A percentile compares a stretch with the other conserved stretches of the same genome.
Conservation (phyloP, 1,140 invertebrate genomes). For the Drosophila funebris region DNA sequence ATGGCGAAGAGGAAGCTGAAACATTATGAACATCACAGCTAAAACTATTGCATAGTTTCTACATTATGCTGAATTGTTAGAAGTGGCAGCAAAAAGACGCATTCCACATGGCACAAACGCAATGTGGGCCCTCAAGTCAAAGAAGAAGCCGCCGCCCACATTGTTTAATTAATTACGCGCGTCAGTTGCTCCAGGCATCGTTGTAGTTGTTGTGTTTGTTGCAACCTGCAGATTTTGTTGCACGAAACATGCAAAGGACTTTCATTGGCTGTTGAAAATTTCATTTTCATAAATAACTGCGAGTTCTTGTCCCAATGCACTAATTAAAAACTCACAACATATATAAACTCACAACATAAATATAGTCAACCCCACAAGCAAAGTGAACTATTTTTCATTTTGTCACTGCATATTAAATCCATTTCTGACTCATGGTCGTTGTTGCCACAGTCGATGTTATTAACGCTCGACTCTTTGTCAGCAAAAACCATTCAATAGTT, state of each 20-base stretch:
- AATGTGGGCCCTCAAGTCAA: slow-evolving; percentile 29
- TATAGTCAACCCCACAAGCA: background rate
- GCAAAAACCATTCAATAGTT: slow-evolving; percentile 6
- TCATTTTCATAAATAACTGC: slow-evolving; percentile 41
- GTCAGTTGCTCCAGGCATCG: slow-evolving; percentile 41
- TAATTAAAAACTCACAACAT: slow-evolving; percentile 10
- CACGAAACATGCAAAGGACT: slow-evolving; percentile 46
- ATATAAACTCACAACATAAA: no score
- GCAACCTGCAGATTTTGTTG: slow-evolving; percentile 7
- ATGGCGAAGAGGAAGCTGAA: background rate
- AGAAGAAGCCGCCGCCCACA: slow-evolving; percentile 28
- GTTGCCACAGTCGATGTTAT: background rate
- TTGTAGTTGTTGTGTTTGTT: slow-evolving; percentile 3
- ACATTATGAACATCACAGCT: slow-evolving; percentile 35
- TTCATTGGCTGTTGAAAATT: slow-evolving; percentile 56
- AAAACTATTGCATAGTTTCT: slow-evolving; percentile 40
- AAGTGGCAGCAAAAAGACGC: slow-evolving; percentile 20
- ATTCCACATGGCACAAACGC: slow-evolving; percentile 47
- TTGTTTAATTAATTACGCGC: slow-evolving; percentile 76
- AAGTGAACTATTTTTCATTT: slow-evolving; percentile 14
- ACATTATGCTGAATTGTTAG: background rate
- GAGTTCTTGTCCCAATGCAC: background rate
- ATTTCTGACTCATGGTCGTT: background rate
- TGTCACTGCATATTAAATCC: slow-evolving; percentile 23
- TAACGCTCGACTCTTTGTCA: slow-evolving; percentile 5